Base-by-base conservation (phyloP, 2,888 invertebrate genomes). In the Keiferia lycopersicella region DNA sequence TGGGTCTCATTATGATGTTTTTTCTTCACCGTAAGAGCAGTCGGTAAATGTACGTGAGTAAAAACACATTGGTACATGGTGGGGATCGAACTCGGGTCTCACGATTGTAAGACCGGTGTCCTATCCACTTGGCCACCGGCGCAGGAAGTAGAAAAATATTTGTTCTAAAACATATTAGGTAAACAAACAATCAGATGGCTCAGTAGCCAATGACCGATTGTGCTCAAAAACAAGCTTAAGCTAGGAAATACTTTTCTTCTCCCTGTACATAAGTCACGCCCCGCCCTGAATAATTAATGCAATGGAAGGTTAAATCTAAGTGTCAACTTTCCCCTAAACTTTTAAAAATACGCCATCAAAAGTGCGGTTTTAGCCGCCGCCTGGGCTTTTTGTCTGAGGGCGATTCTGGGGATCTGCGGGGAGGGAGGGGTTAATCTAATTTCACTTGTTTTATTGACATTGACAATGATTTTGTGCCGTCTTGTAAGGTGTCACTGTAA, bases 211-310 rank as follows among this genome's bases (percentile, higher is more conserved):
- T n/a, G n/a, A n/a, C n/a, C n/a, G n/a, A n/a, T n/a, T n/a, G n/a
- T n/a, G n/a, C n/a, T n/a, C n/a, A n/a, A n/a, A n/a, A n/a, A n/a
- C n/a, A n/a, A n/a, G n/a, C n/a, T n/a, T n/a, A n/a, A n/a, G n/a
- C n/a, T n/a, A n/a, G n/a, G n/a, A 50, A 20, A 20, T 18, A 16
- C 18, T 50, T 50, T 30, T n/a, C 22, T 16, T 10, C 56, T 16
- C 2, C n/a, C n/a, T 56, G 56, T 56, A 56, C 16, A 56, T 14
- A 16, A n/a, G 34, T 34, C 34, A 56, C 34, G 4, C 86, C 80
- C 80, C 87, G 80, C 86, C 86, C 84, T 91, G 91, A 90, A 91
- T 91, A 91, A 91, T 91, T 91, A 91, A 91, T 90, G 90, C 89
- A 89, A 91, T 89, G 86, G 87, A 83, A 90, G 88, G 89, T 90